Evolutionary conservation across 2,113 vertebrate species (phyloP), one percentile per base, ranked within the genome.

Genomic region (Andinoacara biseriatus): DNA sequence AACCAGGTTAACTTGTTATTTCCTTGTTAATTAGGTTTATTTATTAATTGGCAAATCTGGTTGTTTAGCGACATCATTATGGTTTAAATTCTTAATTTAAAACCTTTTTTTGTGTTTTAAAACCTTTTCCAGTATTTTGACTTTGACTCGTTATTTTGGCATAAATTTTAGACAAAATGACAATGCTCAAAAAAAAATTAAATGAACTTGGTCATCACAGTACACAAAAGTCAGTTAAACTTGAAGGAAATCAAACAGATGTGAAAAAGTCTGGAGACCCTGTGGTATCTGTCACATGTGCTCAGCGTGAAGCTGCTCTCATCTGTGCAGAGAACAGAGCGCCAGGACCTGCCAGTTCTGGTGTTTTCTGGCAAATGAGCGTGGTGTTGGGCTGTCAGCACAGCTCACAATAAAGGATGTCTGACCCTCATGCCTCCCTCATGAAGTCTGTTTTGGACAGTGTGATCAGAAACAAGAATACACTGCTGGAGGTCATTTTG

Each of bases 351-450:
- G 63, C 63, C 63, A 67, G 40, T 11, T 67, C 63, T 67, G 40
- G 22, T 67, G 63, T 67, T 67, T 49, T 67, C 63, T 67, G 40
- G 63, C 22, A 67, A 29, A 67, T 67, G 43, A 46, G 63, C 63
- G 15, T 9, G 11, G 40, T 43, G 1, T n/a, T 2, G 62, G 13
- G 40, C 40, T 29, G 15, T 67, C 40, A 67, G n/a, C 22, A 46
- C 38, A 46, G 2, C 14, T 13, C 4, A 5, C 40, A 14, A 13
- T 40, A 40, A 43, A 43, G 13, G 11, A 43, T 14, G 4, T 43
- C 40, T 13, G 40, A 26, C 63, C 40, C 46, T 49, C 46, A 49
- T 17, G 15, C 5, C 46, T 18, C 46, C 22, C 26, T 67, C 22
- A 18, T 26, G 5, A 14, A 49, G 2, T 67, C 22, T 49, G 15